Conservation (phyloP, 1,140 invertebrate genomes). For the Drosophila nigrodunni region DNA sequence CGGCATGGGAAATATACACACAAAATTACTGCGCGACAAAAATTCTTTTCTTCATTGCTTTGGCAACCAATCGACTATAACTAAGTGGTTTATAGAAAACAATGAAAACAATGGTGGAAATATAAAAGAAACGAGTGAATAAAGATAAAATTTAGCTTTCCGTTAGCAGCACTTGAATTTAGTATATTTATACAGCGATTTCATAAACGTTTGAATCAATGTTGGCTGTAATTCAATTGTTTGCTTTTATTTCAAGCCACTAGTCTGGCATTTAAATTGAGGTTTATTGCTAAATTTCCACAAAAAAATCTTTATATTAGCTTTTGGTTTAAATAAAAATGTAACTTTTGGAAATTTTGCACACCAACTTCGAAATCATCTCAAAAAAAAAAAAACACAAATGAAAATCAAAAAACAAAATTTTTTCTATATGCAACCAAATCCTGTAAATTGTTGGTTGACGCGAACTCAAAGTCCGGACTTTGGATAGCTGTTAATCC, state of each 20-base stretch:
- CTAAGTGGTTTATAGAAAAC: slow-evolving; percentile 35
- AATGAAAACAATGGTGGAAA: slow-evolving; percentile 8
- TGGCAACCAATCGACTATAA: slow-evolving; percentile 53
- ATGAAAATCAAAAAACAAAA: no score
- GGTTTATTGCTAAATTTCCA: neutral
- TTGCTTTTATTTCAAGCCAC: slow-evolving; percentile 17
- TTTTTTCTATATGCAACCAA: no score
- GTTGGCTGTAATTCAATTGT: neutral
- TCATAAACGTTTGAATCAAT: slow-evolving; percentile 9
- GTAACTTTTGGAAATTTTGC: no score
- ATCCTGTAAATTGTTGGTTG: neutral
- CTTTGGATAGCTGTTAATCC: neutral
- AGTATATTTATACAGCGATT: slow-evolving; percentile 7
- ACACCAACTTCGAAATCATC: no score
- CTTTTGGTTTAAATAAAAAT: no score
- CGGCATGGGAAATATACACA: neutral
- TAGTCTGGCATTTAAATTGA: slow-evolving; percentile 2
- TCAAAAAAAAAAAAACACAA: no score
- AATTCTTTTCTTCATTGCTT: slow-evolving; percentile 34
- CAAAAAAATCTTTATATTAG: no score
- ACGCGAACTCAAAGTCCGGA: neutral
- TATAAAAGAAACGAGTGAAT: neutral
- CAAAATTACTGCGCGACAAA: slow-evolving; percentile 27
- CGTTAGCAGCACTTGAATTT: slow-evolving; percentile 14
- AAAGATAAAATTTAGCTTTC: neutral